Evolutionary conservation across 2,113 vertebrate genomes (phyloP).

Genomic region (Vanacampus margaritifer): DNA sequence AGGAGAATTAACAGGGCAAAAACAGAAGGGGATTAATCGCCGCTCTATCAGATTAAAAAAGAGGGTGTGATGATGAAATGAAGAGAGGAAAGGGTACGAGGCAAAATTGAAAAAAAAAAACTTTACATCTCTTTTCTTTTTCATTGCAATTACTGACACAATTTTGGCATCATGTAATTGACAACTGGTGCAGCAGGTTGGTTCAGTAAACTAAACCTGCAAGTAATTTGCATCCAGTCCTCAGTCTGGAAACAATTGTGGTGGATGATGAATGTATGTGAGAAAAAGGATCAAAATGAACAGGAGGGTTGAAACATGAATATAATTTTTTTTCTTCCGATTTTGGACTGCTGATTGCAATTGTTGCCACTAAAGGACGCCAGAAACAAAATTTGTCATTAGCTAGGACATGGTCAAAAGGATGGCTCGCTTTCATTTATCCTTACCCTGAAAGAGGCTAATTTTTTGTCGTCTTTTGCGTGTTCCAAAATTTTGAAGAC

Average conservation of each 20-base stretch:
- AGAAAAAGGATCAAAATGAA: not conserved
- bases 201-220: not conserved
- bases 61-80: slow-evolving; percentile 24
- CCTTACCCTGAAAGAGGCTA: too few relatives aligned
- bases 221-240: not conserved
- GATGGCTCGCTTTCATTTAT: not conserved
- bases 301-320: not conserved
- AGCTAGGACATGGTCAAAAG: not conserved
- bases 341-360: slow-evolving; percentile 4
- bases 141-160: not conserved
- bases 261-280: not conserved
- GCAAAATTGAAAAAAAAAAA: not conserved
- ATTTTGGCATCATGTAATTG: not conserved
- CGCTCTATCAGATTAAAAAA: slow-evolving; percentile 63
- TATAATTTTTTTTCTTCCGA: not conserved
- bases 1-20: slow-evolving; percentile 53
- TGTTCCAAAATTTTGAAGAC: too few relatives aligned
- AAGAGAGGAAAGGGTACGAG: slow-evolving; percentile 2
- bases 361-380: slow-evolving; percentile 16
- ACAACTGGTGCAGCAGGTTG: not conserved
- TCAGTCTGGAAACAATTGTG: not conserved
- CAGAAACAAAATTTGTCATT: not conserved
- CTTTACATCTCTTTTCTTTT: not conserved
- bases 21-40: slow-evolving; percentile 58
- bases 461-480: too few relatives aligned